Evolutionary conservation across 2,888 invertebrate species (phyloP).

Genomic region (Parapristionchus giblindavisi): DNA sequence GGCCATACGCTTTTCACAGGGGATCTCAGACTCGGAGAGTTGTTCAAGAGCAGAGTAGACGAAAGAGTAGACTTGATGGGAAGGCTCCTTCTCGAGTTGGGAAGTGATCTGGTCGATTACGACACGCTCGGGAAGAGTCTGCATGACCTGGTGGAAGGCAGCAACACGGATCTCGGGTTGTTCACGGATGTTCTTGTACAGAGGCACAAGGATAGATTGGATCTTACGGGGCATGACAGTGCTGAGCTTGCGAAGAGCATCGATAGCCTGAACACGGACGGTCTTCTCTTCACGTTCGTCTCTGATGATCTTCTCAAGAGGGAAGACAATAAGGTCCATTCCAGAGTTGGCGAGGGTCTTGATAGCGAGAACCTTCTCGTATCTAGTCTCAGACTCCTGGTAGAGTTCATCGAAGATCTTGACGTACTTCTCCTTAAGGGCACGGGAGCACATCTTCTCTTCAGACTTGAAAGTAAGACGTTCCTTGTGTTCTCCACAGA

Average conservation of each 20-base stretch:
- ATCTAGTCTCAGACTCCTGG: slow-evolving; percentile 47
- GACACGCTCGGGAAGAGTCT: slow-evolving; percentile 41
- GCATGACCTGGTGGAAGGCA: slow-evolving; percentile 45
- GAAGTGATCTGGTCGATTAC: slow-evolving; percentile 48
- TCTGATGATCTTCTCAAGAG: slow-evolving; percentile 46
- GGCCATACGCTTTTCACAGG: slow-evolving; percentile 50
- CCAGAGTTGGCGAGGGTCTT: slow-evolving; percentile 47
- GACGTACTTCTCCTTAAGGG: slow-evolving; percentile 54
- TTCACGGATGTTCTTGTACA: slow-evolving; percentile 46
- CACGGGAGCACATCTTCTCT: too few species aligned
- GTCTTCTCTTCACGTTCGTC: slow-evolving; percentile 28
- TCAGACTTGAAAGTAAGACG: too few species aligned
- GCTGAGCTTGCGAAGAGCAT: slow-evolving; percentile 50
- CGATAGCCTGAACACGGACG: slow-evolving; percentile 49
- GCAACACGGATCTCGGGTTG: slow-evolving; percentile 46
- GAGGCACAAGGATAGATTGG: slow-evolving; percentile 49
- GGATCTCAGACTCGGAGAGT: slow-evolving; percentile 53
- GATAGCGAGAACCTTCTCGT: slow-evolving; percentile 52
- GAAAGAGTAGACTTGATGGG: slow-evolving; percentile 48
- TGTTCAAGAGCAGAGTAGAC: slow-evolving; percentile 49
- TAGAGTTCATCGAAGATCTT: slow-evolving; percentile 44
- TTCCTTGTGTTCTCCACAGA: slow-evolving; percentile 54
- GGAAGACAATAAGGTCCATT: slow-evolving; percentile 39
- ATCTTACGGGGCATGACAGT: slow-evolving; percentile 45
- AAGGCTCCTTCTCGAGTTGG: slow-evolving; percentile 41